phyloP scores from a whole-genome alignment of 2,797 vertebrate genomes.

The Uromys caudimaculatus region DNA sequence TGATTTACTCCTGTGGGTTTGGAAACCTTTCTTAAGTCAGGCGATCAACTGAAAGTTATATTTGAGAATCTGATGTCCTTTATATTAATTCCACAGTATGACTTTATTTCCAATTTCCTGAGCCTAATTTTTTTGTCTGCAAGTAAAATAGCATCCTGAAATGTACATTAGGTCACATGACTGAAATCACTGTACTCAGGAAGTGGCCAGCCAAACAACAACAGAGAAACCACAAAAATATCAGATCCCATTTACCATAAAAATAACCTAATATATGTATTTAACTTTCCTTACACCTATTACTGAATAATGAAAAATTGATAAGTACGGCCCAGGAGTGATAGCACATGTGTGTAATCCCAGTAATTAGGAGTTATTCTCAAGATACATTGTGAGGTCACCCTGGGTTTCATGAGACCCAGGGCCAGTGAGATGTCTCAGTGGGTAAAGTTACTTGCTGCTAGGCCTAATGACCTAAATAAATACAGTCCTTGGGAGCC shows the following conservation, averaged over 20 bases:
- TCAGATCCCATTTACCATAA: not conserved
- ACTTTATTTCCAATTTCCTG: conserved; percentile 17
- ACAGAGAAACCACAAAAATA: not conserved
- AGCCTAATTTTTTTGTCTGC: not conserved
- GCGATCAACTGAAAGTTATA: conserved; percentile 22
- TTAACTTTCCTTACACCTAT: not conserved
- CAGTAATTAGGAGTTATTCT: not conserved
- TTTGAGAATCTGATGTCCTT: not conserved
- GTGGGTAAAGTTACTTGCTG: not conserved
- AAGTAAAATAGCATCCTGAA: not conserved
- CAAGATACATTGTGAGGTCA: not conserved
- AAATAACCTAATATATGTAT: not conserved
- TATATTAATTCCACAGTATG: not conserved
- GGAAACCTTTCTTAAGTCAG: conserved; percentile 17
- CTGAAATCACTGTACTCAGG: not conserved
- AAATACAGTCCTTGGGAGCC: not conserved
- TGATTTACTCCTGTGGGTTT: not conserved
- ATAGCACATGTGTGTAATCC: not conserved
- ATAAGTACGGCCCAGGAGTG: not conserved
- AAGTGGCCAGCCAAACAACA: not conserved
- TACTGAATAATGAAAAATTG: conserved; percentile 6
- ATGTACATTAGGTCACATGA: not conserved
- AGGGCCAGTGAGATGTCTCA: not conserved
- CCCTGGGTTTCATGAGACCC: not conserved
- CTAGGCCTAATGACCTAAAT: not conserved